phyloP scores from a whole-genome alignment of 2,888 invertebrate genomes.

The Geophilus truncorum region DNA sequence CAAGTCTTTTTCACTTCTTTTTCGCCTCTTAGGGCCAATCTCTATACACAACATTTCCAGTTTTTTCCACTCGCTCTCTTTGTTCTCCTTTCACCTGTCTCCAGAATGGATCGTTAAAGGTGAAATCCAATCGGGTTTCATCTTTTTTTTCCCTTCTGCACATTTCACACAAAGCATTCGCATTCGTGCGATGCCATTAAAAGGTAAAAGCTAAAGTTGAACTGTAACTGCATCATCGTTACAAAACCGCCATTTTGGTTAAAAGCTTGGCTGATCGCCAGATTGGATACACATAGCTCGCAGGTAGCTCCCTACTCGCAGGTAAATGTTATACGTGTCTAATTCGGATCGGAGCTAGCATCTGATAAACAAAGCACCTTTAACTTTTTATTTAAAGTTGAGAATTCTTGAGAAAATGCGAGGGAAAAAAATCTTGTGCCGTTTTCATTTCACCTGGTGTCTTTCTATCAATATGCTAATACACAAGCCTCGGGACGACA shows the following conservation, averaged over 20 bases:
- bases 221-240: neutral
- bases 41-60: neutral
- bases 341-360: neutral
- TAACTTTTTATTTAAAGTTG: neutral
- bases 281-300: neutral
- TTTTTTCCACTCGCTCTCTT: neutral
- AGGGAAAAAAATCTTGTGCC: neutral
- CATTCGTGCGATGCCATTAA: neutral
- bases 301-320: neutral
- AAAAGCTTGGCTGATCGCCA: neutral
- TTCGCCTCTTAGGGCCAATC: neutral
- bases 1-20: neutral
- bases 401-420: neutral
- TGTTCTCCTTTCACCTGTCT: neutral
- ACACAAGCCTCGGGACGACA: neutral
- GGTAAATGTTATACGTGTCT: neutral
- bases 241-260: neutral
- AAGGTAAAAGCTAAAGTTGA: neutral
- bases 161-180: neutral
- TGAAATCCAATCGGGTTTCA: neutral
- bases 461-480: neutral
- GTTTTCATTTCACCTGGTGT: neutral
- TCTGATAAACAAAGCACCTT: neutral
- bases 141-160: neutral
- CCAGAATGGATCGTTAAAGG: neutral